Conservation (phyloP, 2,113 vertebrate species). For the Apodemus speciosus region DNA sequence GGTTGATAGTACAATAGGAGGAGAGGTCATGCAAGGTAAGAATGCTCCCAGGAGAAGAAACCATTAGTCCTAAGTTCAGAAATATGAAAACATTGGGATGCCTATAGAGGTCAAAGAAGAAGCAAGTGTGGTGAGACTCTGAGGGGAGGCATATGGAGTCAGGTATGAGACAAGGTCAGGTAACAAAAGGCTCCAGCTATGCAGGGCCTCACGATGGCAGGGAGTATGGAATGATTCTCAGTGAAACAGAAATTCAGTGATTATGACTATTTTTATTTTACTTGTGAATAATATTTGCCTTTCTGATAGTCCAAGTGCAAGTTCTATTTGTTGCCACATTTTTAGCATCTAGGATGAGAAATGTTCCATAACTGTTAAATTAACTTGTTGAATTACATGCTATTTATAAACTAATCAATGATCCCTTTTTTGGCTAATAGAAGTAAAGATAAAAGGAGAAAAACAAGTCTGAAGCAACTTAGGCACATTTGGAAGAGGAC, state of each 20-base stretch:
- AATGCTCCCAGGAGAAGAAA: not conserved
- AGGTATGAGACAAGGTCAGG: not conserved
- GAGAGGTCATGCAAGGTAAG: not conserved
- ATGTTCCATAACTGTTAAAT: conserved; percentile 1
- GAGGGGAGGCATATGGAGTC: not conserved
- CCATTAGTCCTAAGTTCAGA: not conserved
- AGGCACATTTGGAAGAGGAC: not conserved
- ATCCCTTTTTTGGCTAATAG: not conserved
- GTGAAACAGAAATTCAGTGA: conserved; percentile 49
- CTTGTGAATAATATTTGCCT: conserved; percentile 39
- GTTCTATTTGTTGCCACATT: conserved; percentile 28
- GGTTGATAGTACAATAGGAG: conserved; percentile 20
- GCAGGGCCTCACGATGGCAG: not conserved
- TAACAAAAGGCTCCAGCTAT: not conserved
- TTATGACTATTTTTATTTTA: conserved; percentile 40
- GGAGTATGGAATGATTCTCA: not conserved
- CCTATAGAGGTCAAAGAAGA: conserved; percentile 36
- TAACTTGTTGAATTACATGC: not conserved
- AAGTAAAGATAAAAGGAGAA: conserved; percentile 43
- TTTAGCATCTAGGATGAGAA: conserved; percentile 30
- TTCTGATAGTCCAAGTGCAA: conserved; percentile 16
- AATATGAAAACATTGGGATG: conserved; percentile 13
- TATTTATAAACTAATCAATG: conserved; percentile 19
- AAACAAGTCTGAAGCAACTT: conserved; percentile 39
- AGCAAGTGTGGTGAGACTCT: not conserved